A percentile compares a stretch with the other conserved stretches of the same genome.
Conservation (phyloP, 2,113 vertebrate species). For the Sorex araneus region DNA sequence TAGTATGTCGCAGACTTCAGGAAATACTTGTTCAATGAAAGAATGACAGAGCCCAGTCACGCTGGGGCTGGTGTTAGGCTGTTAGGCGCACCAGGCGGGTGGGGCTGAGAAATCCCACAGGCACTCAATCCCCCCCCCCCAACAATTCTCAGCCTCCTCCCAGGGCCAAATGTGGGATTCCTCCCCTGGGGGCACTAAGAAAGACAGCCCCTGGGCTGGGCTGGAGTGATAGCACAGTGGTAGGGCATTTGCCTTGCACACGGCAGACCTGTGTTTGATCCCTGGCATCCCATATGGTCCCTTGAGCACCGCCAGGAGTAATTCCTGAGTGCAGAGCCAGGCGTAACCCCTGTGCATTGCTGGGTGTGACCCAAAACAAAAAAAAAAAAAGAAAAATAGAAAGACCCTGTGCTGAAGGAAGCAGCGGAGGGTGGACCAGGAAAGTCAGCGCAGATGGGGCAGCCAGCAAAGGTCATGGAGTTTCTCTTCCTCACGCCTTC, state of each 20-base stretch:
- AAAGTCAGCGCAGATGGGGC: background rate
- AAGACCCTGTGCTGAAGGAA: background rate
- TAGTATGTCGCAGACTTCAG: conserved; percentile 5
- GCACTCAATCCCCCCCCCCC: background rate
- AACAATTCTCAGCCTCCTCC: background rate
- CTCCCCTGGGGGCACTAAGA: background rate
- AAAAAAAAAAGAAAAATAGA: too few relatives aligned
- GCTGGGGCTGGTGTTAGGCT: background rate
- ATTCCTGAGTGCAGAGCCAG: too few relatives aligned
- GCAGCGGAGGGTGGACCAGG: background rate
- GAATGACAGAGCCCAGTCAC: conserved; percentile 2
- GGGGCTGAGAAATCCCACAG: background rate
- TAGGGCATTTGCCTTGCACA: too few relatives aligned
- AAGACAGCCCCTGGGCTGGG: too few relatives aligned
- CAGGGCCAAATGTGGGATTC: background rate
- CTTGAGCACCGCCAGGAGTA: too few relatives aligned
- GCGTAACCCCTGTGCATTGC: too few relatives aligned
- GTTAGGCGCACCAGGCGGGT: background rate
- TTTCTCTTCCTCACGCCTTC: conserved; percentile 56
- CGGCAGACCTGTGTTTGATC: too few relatives aligned
- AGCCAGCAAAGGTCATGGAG: background rate
- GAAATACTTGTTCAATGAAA: conserved; percentile 65
- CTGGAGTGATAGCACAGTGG: too few relatives aligned
- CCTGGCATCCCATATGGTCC: too few relatives aligned
- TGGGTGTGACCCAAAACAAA: too few relatives aligned